These are phyloP conservation scores for Fistularia commersonii DNA, from an alignment of 2,797 vertebrate genomes.

Conservation along the genomic window DNA sequence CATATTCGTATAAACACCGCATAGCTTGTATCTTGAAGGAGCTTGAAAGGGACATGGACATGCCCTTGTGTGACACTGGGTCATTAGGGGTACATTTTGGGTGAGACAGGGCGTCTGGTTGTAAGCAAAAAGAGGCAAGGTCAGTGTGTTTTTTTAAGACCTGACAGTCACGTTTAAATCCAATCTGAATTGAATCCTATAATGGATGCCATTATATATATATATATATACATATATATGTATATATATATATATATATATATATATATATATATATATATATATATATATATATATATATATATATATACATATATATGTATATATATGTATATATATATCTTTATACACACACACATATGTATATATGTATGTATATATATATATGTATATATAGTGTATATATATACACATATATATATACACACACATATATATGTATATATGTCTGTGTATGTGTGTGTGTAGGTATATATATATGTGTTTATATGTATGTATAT, in stretches of 20 bases:
- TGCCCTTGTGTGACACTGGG: slow-evolving; percentile 54
- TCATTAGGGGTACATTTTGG: slow-evolving; percentile 29
- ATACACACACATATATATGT: neutral
- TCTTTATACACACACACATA: no score
- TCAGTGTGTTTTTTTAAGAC: slow-evolving; percentile 26
- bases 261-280: no score
- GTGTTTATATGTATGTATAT: neutral
- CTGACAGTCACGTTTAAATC: neutral
- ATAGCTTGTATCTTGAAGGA: slow-evolving; percentile 41
- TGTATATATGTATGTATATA: neutral
- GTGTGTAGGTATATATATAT: neutral
- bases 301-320: no score
- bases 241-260: no score
- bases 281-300: no score
- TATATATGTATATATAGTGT: neutral
- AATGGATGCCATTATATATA: no score
- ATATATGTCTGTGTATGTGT: neutral
- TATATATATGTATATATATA: no score
- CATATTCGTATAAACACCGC: slow-evolving; percentile 35
- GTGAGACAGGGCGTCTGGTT: slow-evolving; percentile 18
- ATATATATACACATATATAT: no score
- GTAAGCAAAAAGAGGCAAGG: slow-evolving; percentile 43
- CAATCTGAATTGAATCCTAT: neutral
- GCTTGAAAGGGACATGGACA: slow-evolving; percentile 27
- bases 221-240: no score